Conservation (phyloP, 2,113 vertebrate genomes). For the Cyrtonyx montezumae region DNA sequence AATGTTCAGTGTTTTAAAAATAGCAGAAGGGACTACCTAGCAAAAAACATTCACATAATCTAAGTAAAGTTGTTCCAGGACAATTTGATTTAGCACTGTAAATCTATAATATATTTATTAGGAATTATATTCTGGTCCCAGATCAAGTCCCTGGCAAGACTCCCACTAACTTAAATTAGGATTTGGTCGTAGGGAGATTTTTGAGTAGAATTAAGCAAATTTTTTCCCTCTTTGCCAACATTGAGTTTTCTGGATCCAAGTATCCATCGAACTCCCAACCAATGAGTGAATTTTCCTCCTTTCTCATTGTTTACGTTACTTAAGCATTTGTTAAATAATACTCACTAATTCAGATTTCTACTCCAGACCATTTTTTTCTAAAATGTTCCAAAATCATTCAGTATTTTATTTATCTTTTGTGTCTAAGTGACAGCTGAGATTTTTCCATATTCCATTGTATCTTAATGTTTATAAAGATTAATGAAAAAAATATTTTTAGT, state of each 20-base stretch:
- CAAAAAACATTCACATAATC: neutral
- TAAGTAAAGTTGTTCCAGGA: neutral
- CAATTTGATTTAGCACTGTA: neutral
- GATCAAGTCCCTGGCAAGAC: neutral
- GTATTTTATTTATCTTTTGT: conserved; percentile 31
- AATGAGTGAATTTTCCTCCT: neutral
- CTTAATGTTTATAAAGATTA: conserved; percentile 14
- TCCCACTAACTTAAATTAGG: neutral
- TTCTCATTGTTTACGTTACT: conserved; percentile 18
- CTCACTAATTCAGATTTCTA: neutral
- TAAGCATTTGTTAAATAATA: conserved; percentile 35
- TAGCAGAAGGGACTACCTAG: neutral
- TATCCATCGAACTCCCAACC: neutral
- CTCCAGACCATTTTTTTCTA: neutral
- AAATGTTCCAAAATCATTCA: neutral
- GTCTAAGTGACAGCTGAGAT: neutral
- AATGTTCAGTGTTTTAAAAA: neutral
- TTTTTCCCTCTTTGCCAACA: neutral
- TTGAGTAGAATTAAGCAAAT: neutral
- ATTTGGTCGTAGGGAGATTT: conserved; percentile 14
- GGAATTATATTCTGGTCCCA: neutral
- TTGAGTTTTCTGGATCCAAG: conserved; percentile 9
- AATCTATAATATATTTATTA: neutral
- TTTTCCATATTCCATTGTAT: conserved; percentile 34
- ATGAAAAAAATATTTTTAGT: neutral